Evolutionary conservation across 2,113 vertebrate genomes (phyloP), one percentile per base, ranked within the genome.

Genomic region (Isichthys henryi): DNA sequence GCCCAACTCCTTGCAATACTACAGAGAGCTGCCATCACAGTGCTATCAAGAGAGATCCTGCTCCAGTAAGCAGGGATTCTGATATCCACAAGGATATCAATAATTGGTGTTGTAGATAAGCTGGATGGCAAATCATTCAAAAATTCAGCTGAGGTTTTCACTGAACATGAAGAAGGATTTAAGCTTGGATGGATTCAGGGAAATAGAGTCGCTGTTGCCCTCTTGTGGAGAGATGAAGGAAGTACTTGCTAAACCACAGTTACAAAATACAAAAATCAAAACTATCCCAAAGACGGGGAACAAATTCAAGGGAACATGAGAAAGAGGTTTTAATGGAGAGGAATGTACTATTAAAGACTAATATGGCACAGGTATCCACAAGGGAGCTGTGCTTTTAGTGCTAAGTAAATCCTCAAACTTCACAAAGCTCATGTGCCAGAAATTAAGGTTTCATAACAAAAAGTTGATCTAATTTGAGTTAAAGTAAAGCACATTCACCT

Each of bases 111-210:
- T 82, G 15, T 80, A 17, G 46, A 87, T 87, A 90, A 87, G 70
- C 70, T 77, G 31, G 21, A 70, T 58, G 31, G 58, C 46, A 90
- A 80, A 88, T 90, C 66, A n/a, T 17, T 48, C 31, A 87, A 39
- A 70, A 50, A 82, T 87, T 49, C 66, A 53, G 70, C 48, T 39
- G 23, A 77, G 35, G 21, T 66, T 87, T 48, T 77, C 27, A 46
- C 83, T 70, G 35, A 80, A 19, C 15, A 52, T 3, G 17, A 58
- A 19, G 49, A 58, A 31, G 17, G 66, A 17, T 35, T 80, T n/a
- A 80, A 82, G 49, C 49, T 39, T 6, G 49, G 31, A 43, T 15
- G 15, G 74, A 49, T 21, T 19, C 43, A 48, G 27, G 5, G 31
- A 27, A 21, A 10, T 49, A 45, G 23, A 62, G 27, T 35, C 19